phyloP scores from a whole-genome alignment of 2,888 invertebrate species.

The Plutella xylostella region DNA sequence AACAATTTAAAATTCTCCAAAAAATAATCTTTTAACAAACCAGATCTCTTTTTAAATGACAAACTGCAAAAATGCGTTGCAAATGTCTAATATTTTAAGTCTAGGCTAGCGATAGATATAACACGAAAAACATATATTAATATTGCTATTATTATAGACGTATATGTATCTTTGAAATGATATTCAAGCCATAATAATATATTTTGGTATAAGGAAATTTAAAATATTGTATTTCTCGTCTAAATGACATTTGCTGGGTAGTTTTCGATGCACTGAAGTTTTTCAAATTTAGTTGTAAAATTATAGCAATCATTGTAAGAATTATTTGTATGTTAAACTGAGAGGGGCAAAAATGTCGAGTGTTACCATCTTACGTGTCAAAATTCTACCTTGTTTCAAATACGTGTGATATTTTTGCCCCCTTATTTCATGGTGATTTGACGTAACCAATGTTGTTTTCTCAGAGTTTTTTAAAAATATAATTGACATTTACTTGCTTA shows the following conservation, averaged over 20 bases:
- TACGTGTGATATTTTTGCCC: constrained; percentile 19
- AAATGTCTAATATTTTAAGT: constrained; percentile 59
- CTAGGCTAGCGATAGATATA: constrained; percentile 54
- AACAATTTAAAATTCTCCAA: no score
- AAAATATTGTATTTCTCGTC: no score
- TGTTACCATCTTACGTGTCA: not conserved
- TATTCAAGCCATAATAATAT: constrained; percentile 68
- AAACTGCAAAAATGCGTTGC: constrained; percentile 59
- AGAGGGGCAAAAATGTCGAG: not conserved
- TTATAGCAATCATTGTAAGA: constrained; percentile 34
- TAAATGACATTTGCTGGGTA: no score
- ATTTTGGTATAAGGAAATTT: constrained; percentile 67
- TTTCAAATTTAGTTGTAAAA: constrained; percentile 15
- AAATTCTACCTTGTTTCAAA: not conserved
- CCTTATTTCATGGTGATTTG: constrained; percentile 27
- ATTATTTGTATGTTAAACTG: constrained; percentile 2
- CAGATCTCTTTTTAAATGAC: constrained; percentile 46
- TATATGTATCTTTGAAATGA: constrained; percentile 57
- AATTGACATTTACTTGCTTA: constrained; percentile 18
- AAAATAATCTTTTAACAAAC: not conserved
- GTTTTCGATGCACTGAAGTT: no score
- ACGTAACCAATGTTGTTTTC: constrained; percentile 14
- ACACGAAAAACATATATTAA: constrained; percentile 43
- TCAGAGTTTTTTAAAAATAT: no score
- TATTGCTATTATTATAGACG: constrained; percentile 33